Evolutionary conservation across 2,888 invertebrate species (phyloP), one percentile per base, ranked within the genome.

Genomic region (Leucophenga maculata): DNA sequence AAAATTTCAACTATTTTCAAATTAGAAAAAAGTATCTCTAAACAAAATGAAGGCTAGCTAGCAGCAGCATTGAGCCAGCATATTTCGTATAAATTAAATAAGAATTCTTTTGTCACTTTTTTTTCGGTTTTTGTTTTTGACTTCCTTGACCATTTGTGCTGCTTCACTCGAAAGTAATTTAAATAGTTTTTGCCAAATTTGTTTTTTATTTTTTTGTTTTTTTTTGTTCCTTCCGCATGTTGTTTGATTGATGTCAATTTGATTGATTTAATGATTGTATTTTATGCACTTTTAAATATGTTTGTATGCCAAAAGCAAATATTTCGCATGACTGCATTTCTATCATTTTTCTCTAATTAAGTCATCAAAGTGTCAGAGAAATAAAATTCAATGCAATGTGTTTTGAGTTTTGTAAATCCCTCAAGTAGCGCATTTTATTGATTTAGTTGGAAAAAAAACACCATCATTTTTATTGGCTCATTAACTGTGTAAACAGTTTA

Each of bases 401-500:
- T 68, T 69, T 69, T 16, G n/a, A 32, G 18, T 50, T 67, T 67
- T 57, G 32, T 39, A 52, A 48, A 62, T 59, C 59, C 67, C 69
- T 70, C 67, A 48, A 55, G 44, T 55, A 20, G 16, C 66, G 8
- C 73, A n/a, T 74, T 75, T 79, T 83, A 75, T 77, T 79, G 73
- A 75, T 77, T 82, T 79, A 75, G 81, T 74, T 80, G 80, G 68
- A 71, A 54, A 52, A 13, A 20, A 0, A 64, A 48, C n/a, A 50
- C 13, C 48, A 31, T 50, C 65, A 57, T 39, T 9, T 77, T 81
- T 77, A 75, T 81, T 81, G 78, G 72, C 76, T 79, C 83, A 81
- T 80, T 83, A 83, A 81, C 72, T 74, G 69, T 70, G 79, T 75
- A 79, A 83, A 80, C 77, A 80, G 68, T 57, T 71, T 70, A 73